Evolutionary conservation across 2,797 vertebrate species (phyloP).

Genomic region (Choloepus didactylus): DNA sequence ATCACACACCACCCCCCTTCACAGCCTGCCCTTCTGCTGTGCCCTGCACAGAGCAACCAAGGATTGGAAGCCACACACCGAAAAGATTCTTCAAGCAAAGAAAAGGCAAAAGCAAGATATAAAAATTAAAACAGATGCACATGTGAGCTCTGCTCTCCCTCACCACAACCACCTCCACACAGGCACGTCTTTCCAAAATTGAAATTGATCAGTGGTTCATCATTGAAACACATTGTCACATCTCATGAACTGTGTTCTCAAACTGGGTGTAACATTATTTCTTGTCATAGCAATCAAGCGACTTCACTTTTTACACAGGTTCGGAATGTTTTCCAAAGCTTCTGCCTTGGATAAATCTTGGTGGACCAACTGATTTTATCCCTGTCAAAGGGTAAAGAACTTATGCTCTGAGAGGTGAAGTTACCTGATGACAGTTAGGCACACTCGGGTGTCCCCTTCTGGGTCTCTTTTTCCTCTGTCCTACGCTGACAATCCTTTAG

Average conservation of each 20-base stretch:
- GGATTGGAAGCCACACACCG: too few species aligned
- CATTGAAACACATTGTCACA: accelerated
- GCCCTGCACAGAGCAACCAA: too few species aligned
- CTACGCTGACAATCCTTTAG: neutral
- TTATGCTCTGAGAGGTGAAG: neutral
- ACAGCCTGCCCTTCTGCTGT: too few species aligned
- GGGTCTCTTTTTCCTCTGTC: neutral
- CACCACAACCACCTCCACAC: neutral
- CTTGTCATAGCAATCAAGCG: too few species aligned
- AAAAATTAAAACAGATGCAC: too few species aligned
- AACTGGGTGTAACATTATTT: neutral
- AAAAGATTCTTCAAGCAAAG: too few species aligned
- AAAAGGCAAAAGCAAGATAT: too few species aligned
- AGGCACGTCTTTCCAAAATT: neutral
- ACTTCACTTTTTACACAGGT: neutral
- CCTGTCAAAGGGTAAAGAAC: too few species aligned
- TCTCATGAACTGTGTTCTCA: neutral
- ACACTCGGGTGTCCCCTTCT: too few species aligned
- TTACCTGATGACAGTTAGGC: neutral
- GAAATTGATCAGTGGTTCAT: neutral
- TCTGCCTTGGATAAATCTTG: neutral
- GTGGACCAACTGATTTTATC: too few species aligned
- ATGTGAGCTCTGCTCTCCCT: too few species aligned
- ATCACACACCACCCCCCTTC: too few species aligned
- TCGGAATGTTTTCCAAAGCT: neutral